Evolutionary conservation across 2,888 invertebrate genomes (phyloP).

Genomic region (Lithophane semibrunnea): DNA sequence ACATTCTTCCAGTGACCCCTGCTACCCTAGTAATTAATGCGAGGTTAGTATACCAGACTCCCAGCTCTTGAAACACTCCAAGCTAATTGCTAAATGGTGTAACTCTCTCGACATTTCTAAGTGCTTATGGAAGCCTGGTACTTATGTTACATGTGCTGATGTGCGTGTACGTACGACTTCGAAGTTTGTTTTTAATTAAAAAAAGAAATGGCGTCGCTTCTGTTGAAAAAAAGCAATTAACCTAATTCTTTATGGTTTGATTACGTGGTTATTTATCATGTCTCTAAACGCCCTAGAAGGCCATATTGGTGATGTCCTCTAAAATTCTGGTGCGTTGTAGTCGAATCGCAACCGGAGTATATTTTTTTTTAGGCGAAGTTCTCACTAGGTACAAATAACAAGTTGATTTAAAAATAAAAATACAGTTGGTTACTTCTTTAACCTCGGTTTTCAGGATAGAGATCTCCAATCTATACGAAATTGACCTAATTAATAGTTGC

Average conservation of each 20-base stretch:
- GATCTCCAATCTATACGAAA: background rate
- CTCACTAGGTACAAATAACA: background rate
- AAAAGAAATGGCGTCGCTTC: background rate
- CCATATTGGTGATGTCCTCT: background rate
- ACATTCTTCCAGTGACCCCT: slow-evolving; percentile 68
- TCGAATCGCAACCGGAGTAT: background rate
- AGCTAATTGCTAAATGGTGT: slow-evolving; percentile 74
- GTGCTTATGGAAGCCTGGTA: slow-evolving; percentile 66
- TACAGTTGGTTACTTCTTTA: background rate
- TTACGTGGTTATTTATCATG: background rate
- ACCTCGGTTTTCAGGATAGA: background rate
- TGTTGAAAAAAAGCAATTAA: background rate
- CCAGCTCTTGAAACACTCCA: slow-evolving; percentile 65
- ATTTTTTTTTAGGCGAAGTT: background rate
- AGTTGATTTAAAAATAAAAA: background rate
- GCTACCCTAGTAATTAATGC: slow-evolving; percentile 70
- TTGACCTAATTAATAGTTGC: background rate
- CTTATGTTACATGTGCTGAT: slow-evolving; percentile 39
- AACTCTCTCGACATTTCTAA: slow-evolving; percentile 60
- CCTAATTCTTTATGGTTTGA: background rate
- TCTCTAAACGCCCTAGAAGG: background rate
- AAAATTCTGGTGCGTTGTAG: background rate
- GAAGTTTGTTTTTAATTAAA: background rate
- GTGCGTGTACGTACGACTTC: background rate
- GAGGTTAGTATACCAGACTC: slow-evolving; percentile 67